Evolutionary conservation across 2,888 invertebrate species (phyloP), one percentile per base, ranked within the genome.

Genomic region (Lepidocyrtinus sp.): DNA sequence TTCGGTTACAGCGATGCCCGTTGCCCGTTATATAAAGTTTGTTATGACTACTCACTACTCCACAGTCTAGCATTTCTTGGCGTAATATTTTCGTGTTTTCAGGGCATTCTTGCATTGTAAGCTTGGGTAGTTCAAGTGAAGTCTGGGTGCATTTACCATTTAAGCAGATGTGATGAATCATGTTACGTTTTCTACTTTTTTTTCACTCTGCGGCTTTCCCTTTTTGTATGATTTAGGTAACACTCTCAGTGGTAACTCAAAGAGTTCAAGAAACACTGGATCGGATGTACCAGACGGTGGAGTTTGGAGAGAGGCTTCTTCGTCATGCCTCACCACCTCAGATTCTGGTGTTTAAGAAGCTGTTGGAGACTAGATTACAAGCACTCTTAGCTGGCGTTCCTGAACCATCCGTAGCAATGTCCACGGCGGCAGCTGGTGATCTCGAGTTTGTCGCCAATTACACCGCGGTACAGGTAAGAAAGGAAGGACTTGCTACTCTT

Each of bases 391-490:
- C 92, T 87, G 94, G 94, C 87, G 94, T 94, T 86, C 95, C 96
- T 24, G 98, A 98, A 87, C 85, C 85, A 36, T 85, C 84, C 2
- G 73, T 86, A 59, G 92, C 95, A 86, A 92, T 92, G 86, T 92
- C 93, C 85, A 87, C 88, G 77, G 94, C 95, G 88, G 91, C 93
- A 59, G 94, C 94, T 76, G 95, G 93, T 87, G 99, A 99, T 89
- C 92, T 98, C 83, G 97, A 98, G 90, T 98, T 98, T 89, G 96
- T 98, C 78, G 97, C 97, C 81, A 98, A 98, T 89, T 98, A 96
- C 89, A 97, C 98, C 89, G 97, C 98, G 3, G 98, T 98, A 86
- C 98, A 98, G 90, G 88, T 89, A 36, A 88, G 88, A 50, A 27
- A 36, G 5, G 2, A 50, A 50, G 17, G 50, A 36, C 36, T 12